Percentiles rank a stretch among this genome's conserved stretches.
Evolutionary conservation across 1,140 invertebrate species (phyloP).

Genomic region (Onthophagus taurus): DNA sequence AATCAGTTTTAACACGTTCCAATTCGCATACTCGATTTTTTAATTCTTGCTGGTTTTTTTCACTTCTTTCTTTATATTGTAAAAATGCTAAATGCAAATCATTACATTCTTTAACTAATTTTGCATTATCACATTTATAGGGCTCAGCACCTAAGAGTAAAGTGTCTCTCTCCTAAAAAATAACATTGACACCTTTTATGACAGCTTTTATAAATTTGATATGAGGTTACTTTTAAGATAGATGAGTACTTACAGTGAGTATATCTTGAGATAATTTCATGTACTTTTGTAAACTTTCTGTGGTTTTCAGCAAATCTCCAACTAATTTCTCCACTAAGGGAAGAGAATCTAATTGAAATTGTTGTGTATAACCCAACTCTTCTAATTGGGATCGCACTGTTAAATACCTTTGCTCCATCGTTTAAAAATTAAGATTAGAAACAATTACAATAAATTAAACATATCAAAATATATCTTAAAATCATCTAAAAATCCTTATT

Average conservation of each 20-base stretch:
- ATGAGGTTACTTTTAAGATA: not conserved
- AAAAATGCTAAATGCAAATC: slow-evolving; percentile 58
- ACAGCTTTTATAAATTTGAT: not conserved
- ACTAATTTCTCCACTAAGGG: slow-evolving; percentile 65
- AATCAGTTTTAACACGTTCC: slow-evolving; percentile 44
- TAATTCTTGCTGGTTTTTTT: slow-evolving; percentile 48
- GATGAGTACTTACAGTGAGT: slow-evolving; percentile 39
- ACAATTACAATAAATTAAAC: slow-evolving; percentile 4
- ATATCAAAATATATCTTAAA: no score
- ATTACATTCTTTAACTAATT: slow-evolving; percentile 60
- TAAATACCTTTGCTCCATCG: slow-evolving; percentile 40
- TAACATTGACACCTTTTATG: slow-evolving; percentile 9
- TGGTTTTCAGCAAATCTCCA: slow-evolving; percentile 67
- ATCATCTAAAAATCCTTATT: no score
- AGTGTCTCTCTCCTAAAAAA: slow-evolving; percentile 45
- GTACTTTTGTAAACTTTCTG: slow-evolving; percentile 66
- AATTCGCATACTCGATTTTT: slow-evolving; percentile 47
- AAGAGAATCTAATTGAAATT: slow-evolving; percentile 59
- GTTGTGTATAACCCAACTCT: slow-evolving; percentile 63
- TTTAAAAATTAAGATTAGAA: not conserved
- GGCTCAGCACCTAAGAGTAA: slow-evolving; percentile 52
- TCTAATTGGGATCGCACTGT: slow-evolving; percentile 52
- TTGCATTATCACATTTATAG: slow-evolving; percentile 61
- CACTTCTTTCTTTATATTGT: slow-evolving; percentile 52
- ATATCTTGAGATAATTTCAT: slow-evolving; percentile 61